Evolutionary conservation across 1,140 invertebrate genomes (phyloP).

Genomic region (Ceratina calcarata): DNA sequence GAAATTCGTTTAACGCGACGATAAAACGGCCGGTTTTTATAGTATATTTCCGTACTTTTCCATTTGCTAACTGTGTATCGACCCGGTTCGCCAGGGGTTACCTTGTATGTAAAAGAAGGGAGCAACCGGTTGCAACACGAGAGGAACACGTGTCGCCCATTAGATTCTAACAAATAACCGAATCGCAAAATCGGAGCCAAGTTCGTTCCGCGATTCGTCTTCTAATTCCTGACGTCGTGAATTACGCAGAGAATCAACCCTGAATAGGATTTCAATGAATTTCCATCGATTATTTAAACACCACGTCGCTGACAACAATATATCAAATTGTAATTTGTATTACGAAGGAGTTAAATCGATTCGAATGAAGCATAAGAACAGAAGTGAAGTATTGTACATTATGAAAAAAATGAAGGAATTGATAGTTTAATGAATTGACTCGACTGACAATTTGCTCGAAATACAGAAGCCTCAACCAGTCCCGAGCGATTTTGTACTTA

Average conservation of each 20-base stretch:
- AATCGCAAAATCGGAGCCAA: conserved; percentile 46
- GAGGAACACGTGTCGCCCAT: conserved; percentile 40
- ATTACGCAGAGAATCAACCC: not conserved
- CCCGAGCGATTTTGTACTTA: not conserved
- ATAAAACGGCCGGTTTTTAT: not conserved
- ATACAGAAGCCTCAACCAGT: not conserved
- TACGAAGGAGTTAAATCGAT: too few relatives aligned
- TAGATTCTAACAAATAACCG: conserved; percentile 64
- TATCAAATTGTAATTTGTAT: too few relatives aligned
- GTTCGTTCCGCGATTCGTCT: conserved; percentile 5
- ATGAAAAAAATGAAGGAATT: not conserved
- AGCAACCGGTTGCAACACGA: conserved; percentile 5
- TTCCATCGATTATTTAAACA: not conserved
- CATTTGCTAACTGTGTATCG: not conserved
- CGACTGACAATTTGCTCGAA: not conserved
- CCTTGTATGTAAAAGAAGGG: not conserved
- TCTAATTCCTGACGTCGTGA: not conserved
- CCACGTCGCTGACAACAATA: not conserved
- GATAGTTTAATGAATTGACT: not conserved
- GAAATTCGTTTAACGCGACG: not conserved
- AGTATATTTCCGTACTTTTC: not conserved
- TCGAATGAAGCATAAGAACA: too few relatives aligned
- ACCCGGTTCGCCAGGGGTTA: not conserved
- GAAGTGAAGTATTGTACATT: too few relatives aligned
- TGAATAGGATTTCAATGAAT: conserved; percentile 25